Conservation (phyloP, 2,888 invertebrate species). For the Suillia variegata region DNA sequence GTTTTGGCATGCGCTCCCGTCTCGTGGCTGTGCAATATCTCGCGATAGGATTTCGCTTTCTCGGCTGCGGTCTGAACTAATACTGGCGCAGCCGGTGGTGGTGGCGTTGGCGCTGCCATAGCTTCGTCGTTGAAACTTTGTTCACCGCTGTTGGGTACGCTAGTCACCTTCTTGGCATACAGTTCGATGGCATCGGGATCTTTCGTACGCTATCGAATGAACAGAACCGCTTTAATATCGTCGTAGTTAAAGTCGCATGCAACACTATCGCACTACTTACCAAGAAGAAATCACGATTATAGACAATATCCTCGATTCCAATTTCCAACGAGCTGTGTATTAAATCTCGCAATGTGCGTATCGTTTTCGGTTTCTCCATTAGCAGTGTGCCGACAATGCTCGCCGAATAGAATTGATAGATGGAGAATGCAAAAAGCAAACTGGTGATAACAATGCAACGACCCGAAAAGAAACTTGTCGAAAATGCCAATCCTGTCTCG, state of each 20-base stretch:
- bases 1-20: slow-evolving; percentile 49
- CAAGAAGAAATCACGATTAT: slow-evolving; percentile 69
- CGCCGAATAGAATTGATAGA: slow-evolving; percentile 75
- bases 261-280: slow-evolving; percentile 57
- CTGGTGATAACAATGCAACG: slow-evolving; percentile 65
- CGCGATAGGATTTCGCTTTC: slow-evolving; percentile 42
- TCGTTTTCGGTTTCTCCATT: slow-evolving; percentile 67
- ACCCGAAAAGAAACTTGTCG: slow-evolving; percentile 61
- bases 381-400: slow-evolving; percentile 71
- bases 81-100: slow-evolving; percentile 8
- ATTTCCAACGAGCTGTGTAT: slow-evolving; percentile 66
- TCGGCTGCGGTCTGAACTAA: slow-evolving; percentile 14
- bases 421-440: slow-evolving; percentile 66
- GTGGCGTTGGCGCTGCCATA: slow-evolving; percentile 24
- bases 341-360: slow-evolving; percentile 67
- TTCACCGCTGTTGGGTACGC: slow-evolving; percentile 33
- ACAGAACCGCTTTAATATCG: background rate
- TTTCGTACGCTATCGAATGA: slow-evolving; percentile 66
- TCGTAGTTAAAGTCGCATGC: background rate
- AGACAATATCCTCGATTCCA: slow-evolving; percentile 70
- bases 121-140: slow-evolving; percentile 27
- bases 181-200: slow-evolving; percentile 68
- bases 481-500: slow-evolving; percentile 43
- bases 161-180: slow-evolving; percentile 66
- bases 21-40: slow-evolving; percentile 49